These are phyloP conservation scores for Spodoptera exigua DNA, from an alignment of 2,888 invertebrate species.

Conservation along the genomic window DNA sequence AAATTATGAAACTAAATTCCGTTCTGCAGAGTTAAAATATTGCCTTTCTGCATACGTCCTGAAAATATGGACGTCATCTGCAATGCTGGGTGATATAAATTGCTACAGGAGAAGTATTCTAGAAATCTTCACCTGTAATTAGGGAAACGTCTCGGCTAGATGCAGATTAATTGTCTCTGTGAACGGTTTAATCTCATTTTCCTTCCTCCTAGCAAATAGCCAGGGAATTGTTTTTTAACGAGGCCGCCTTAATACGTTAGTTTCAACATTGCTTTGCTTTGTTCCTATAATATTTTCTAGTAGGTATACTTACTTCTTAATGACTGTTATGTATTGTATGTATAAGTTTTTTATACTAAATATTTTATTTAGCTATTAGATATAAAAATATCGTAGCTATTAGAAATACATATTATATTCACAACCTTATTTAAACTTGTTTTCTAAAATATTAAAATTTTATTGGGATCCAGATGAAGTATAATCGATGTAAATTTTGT, in stretches of 20 bases:
- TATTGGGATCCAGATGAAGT: too few relatives aligned
- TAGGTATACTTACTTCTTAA: too few relatives aligned
- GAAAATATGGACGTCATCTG: slow-evolving; percentile 67
- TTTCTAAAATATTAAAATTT: too few relatives aligned
- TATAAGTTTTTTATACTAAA: too few relatives aligned
- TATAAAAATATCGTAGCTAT: too few relatives aligned
- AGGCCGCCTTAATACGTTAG: slow-evolving; percentile 1
- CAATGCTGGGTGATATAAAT: slow-evolving; percentile 63
- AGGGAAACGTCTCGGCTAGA: slow-evolving; percentile 29
- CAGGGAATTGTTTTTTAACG: slow-evolving; percentile 35
- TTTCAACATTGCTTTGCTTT: neutral
- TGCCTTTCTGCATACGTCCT: slow-evolving; percentile 64
- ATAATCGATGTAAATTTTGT: too few relatives aligned
- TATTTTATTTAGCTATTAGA: too few relatives aligned
- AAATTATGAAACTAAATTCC: slow-evolving; percentile 70
- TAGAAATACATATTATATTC: too few relatives aligned
- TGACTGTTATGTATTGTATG: too few relatives aligned
- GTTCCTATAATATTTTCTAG: neutral
- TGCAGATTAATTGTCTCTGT: slow-evolving; percentile 46
- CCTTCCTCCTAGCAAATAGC: slow-evolving; percentile 13
- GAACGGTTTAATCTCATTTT: slow-evolving; percentile 42
- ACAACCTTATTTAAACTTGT: too few relatives aligned
- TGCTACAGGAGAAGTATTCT: slow-evolving; percentile 44
- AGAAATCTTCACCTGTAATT: slow-evolving; percentile 43
- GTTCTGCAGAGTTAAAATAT: slow-evolving; percentile 61